Evolutionary conservation across 2,797 vertebrate genomes (phyloP), one percentile per base, ranked within the genome.

Genomic region (Rhinatrema bivittatum): DNA sequence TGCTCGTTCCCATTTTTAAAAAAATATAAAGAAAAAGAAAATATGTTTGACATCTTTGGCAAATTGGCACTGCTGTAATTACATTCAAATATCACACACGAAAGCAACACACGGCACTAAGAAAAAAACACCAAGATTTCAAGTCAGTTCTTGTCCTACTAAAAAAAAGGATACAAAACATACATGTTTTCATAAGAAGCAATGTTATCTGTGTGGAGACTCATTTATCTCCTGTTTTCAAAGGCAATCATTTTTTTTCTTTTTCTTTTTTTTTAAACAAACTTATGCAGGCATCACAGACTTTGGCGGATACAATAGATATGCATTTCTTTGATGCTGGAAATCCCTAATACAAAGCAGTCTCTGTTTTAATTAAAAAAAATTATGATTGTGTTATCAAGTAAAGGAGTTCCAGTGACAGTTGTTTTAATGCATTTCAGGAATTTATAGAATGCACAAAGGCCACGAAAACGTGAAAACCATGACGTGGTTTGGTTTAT

Each of bases 121-220:
- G 75, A 79, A 89, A 90, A 90, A 91, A 86, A 82, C 94, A 96
- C 86, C 88, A 87, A 92, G 74, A 79, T 76, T 87, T 82, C 70
- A 80, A 78, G 74, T 85, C 70, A 68, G 69, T 80, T 77, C 82
- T 87, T 83, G 85, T 89, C 86, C 91, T 94, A 97, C 94, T 96
- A 90, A 93, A 95, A 95, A 83, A 95, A 93, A 80, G 81, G 87
- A 92, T 97, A 95, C 87, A 97, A 98, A 98, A 97, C 91, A 88
- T 89, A 97, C 90, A 97, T 85, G 84, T 88, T 89, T 88, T n/a
- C n/a, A n/a, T 84, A 93, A 92, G 90, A 95, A 93, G 87, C 86
- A 78, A 82, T 85, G 89, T 81, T 76, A 79, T 79, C 70, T 77
- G 78, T 74, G 56, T 72, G 62, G 69, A 81, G 76, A 81, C 56